Evolutionary conservation across 2,797 vertebrate species (phyloP).

Genomic region (Ctenopoma multispine): DNA sequence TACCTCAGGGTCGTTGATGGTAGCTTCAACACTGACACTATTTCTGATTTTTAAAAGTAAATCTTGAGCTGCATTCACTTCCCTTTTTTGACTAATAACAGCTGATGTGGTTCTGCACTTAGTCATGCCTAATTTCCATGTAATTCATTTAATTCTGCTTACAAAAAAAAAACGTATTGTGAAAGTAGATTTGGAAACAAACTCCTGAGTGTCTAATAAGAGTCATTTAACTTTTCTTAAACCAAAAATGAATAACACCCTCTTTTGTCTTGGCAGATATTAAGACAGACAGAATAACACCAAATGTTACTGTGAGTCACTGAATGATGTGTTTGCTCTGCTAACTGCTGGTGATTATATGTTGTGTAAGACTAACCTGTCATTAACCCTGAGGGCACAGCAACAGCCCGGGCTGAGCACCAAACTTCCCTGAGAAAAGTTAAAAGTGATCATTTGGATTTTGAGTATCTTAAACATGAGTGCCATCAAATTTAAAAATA

Average conservation of each 20-base stretch:
- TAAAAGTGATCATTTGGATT: constrained; percentile 19
- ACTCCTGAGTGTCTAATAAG: neutral
- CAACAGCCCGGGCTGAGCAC: constrained; percentile 17
- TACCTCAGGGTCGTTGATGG: neutral
- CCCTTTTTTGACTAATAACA: neutral
- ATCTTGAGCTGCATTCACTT: neutral
- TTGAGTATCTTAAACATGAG: neutral
- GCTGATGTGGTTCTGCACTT: neutral
- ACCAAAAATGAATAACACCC: neutral
- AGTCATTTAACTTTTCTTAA: neutral
- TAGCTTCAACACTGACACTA: neutral
- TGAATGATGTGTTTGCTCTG: constrained; percentile 58
- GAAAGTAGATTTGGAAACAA: neutral
- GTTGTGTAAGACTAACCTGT: constrained; percentile 64
- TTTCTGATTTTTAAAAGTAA: neutral
- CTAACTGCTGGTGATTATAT: constrained; percentile 68
- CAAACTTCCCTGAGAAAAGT: constrained; percentile 20
- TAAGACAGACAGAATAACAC: constrained; percentile 36
- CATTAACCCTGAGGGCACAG: constrained; percentile 59
- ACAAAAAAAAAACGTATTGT: too few relatives aligned
- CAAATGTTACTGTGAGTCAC: constrained; percentile 53
- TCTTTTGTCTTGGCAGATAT: constrained; percentile 30
- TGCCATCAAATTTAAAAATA: constrained; percentile 18
- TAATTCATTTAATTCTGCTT: neutral
- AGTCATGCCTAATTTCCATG: neutral